phyloP scores from a whole-genome alignment of 2,797 vertebrate genomes.

The Nyctalus aviator region DNA sequence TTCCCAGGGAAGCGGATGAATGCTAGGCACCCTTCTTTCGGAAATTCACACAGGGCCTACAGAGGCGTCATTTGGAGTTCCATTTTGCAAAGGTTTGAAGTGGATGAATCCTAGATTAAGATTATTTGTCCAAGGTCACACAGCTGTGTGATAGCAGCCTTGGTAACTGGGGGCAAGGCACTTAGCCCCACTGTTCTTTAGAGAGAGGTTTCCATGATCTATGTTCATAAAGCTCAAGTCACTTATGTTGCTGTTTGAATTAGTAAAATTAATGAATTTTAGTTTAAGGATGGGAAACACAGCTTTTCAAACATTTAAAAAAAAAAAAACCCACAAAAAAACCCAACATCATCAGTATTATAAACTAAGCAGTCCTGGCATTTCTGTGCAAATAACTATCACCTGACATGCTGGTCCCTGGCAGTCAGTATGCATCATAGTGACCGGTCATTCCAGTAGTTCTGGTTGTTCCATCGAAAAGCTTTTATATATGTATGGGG shows the following conservation, averaged over 20 bases:
- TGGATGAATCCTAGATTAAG: background rate
- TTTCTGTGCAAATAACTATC: background rate
- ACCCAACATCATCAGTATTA: background rate
- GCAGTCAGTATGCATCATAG: no score
- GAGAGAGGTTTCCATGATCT: background rate
- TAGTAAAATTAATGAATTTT: background rate
- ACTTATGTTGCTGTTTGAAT: background rate
- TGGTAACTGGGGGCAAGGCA: background rate
- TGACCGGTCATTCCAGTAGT: no score
- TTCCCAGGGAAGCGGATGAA: background rate
- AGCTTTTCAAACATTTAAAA: background rate
- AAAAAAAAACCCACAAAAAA: background rate
- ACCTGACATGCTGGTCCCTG: no score
- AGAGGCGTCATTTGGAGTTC: background rate
- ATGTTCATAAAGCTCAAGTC: background rate
- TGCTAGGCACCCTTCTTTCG: background rate
- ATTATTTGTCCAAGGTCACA: slow-evolving; percentile 1
- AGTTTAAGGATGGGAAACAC: background rate
- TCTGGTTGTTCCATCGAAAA: no score
- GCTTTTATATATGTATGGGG: no score
- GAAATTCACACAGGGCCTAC: background rate
- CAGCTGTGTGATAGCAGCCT: background rate
- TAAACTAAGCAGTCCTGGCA: background rate
- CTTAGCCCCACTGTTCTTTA: background rate
- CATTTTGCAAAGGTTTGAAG: background rate